Conservation (phyloP, 2,113 vertebrate species). For the Rhizomys pruinosus region DNA sequence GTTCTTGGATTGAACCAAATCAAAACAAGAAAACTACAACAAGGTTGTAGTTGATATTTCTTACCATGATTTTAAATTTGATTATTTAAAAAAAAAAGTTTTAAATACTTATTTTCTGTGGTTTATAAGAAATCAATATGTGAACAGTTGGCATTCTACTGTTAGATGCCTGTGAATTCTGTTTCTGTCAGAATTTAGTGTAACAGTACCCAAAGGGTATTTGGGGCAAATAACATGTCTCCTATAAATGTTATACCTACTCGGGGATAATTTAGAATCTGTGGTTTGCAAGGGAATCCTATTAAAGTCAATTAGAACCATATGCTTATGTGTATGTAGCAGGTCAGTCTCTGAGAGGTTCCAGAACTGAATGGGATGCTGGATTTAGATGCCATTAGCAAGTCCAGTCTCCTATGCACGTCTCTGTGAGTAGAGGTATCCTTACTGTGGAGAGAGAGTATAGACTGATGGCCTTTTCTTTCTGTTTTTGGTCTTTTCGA, state of each 20-base stretch:
- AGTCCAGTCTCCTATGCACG: not conserved
- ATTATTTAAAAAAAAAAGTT: conserved; percentile 7
- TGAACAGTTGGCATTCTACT: not conserved
- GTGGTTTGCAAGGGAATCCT: conserved; percentile 55
- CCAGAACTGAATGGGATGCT: conserved; percentile 8
- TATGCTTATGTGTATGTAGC: not conserved
- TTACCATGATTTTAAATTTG: not conserved
- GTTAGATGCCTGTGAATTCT: conserved; percentile 4
- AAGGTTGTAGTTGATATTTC: conserved; percentile 29
- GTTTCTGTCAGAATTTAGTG: conserved; percentile 39
- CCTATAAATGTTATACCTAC: conserved; percentile 59
- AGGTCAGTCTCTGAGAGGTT: conserved; percentile 22
- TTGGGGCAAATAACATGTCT: conserved; percentile 48
- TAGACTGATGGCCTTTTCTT: not conserved
- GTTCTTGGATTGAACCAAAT: conserved; percentile 34
- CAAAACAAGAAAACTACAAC: not conserved
- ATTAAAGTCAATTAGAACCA: conserved; percentile 58
- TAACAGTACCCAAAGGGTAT: conserved; percentile 26
- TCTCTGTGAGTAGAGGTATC: not conserved
- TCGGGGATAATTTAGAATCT: conserved; percentile 59
- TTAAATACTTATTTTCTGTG: conserved; percentile 28
- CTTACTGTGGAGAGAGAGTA: not conserved
- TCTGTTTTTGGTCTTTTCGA: no score
- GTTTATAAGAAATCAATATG: conserved; percentile 3
- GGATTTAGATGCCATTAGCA: not conserved